Evolutionary conservation across 2,113 vertebrate species (phyloP).

Genomic region (Nothobranchius furzeri): DNA sequence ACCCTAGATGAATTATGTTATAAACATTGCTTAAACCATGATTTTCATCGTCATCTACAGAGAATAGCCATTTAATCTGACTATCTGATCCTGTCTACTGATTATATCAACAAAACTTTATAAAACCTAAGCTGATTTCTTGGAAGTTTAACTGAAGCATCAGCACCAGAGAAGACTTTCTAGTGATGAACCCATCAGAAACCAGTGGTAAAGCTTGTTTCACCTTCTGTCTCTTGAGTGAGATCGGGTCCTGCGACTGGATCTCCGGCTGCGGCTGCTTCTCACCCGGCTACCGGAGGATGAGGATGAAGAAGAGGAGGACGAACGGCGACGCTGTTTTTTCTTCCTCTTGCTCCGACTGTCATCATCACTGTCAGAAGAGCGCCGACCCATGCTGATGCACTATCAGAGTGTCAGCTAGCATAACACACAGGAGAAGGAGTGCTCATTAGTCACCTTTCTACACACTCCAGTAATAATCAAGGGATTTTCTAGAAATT

Average conservation of each 20-base stretch:
- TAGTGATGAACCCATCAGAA: neutral
- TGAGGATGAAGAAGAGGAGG: constrained; percentile 89
- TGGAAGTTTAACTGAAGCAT: neutral
- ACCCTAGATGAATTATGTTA: neutral
- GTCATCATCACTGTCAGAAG: constrained; percentile 92
- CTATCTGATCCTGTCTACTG: no score
- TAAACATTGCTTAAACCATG: no score
- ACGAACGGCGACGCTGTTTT: constrained; percentile 85
- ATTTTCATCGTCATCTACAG: no score
- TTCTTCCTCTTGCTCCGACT: constrained; percentile 85
- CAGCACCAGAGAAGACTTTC: neutral
- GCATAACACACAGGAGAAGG: neutral
- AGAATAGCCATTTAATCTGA: no score
- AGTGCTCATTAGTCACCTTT: neutral
- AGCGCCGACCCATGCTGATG: constrained; percentile 86
- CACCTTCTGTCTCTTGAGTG: constrained; percentile 79
- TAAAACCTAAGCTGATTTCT: no score
- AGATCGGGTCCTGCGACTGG: constrained; percentile 85
- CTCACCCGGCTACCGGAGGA: constrained; percentile 86
- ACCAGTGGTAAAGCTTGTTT: constrained; percentile 1
- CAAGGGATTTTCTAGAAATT: neutral
- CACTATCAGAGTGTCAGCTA: constrained; percentile 14
- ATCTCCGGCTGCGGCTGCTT: constrained; percentile 83
- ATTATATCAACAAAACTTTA: no score
- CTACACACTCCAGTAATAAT: neutral